These are phyloP conservation scores for Adelges cooleyi DNA, from an alignment of 1,140 invertebrate species.

Conservation along the genomic window DNA sequence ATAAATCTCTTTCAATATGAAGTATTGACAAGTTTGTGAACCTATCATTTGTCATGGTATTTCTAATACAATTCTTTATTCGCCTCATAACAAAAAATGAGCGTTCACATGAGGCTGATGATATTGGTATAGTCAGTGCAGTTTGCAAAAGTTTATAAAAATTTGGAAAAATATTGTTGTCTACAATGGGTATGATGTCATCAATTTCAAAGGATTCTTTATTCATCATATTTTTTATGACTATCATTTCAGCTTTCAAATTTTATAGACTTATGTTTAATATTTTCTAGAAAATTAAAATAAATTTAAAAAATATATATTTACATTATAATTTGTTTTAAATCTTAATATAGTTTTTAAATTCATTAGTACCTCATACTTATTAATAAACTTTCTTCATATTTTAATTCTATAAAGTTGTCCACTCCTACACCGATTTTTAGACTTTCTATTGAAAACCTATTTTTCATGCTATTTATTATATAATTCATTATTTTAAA, in stretches of 20 bases:
- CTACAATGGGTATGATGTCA: too few relatives aligned
- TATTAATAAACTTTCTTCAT: neutral
- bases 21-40: neutral
- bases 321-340: too few relatives aligned
- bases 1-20: neutral
- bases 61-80: neutral
- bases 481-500: neutral
- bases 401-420: neutral
- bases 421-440: neutral
- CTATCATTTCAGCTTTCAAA: too few relatives aligned
- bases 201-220: too few relatives aligned
- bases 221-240: too few relatives aligned
- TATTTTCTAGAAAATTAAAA: too few relatives aligned
- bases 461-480: neutral
- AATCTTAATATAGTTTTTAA: too few relatives aligned
- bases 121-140: neutral
- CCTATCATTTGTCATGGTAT: neutral
- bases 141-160: neutral
- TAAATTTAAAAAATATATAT: too few relatives aligned
- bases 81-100: neutral
- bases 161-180: neutral
- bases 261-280: too few relatives aligned
- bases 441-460: slow-evolving; percentile 2
- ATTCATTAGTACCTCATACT: neutral
- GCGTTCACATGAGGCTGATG: neutral